These are phyloP conservation scores for Caprella mutica DNA, from an alignment of 2,888 invertebrate species.

Conservation along the genomic window DNA sequence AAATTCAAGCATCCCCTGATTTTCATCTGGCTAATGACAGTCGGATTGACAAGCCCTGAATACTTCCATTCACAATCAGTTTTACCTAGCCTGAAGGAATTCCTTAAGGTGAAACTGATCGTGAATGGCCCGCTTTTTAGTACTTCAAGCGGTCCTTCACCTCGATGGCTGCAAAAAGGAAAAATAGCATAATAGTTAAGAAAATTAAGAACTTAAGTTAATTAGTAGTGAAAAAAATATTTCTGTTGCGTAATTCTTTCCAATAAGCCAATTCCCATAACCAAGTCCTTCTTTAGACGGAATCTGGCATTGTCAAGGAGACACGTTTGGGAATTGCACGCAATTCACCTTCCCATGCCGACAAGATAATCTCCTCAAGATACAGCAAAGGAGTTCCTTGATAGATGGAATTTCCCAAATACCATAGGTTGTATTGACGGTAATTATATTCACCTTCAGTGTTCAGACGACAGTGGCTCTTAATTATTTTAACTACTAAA, in stretches of 20 bases:
- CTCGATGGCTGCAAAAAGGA: background rate
- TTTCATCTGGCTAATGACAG: too few species aligned
- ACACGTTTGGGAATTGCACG: background rate
- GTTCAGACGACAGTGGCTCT: constrained; percentile 1
- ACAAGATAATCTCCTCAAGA: background rate
- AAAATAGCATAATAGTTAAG: background rate
- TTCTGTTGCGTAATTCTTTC: background rate
- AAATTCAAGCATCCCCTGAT: too few species aligned
- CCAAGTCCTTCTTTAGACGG: background rate
- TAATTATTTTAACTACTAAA: constrained; percentile 1
- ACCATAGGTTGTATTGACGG: constrained; percentile 4
- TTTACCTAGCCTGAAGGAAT: too few species aligned
- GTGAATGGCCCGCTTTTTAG: too few species aligned
- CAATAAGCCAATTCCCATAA: background rate
- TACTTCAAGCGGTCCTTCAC: too few species aligned
- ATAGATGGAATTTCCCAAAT: background rate
- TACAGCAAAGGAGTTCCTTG: constrained; percentile 2
- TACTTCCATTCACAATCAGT: too few species aligned
- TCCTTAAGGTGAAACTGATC: too few species aligned
- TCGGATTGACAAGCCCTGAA: too few species aligned
- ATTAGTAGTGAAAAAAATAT: background rate
- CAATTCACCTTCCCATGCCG: background rate
- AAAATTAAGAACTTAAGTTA: background rate
- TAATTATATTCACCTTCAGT: constrained; percentile 2
- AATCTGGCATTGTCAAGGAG: background rate